These are phyloP conservation scores for Sisor rabdophorus DNA, from an alignment of 2,113 vertebrate species.

Conservation along the genomic window DNA sequence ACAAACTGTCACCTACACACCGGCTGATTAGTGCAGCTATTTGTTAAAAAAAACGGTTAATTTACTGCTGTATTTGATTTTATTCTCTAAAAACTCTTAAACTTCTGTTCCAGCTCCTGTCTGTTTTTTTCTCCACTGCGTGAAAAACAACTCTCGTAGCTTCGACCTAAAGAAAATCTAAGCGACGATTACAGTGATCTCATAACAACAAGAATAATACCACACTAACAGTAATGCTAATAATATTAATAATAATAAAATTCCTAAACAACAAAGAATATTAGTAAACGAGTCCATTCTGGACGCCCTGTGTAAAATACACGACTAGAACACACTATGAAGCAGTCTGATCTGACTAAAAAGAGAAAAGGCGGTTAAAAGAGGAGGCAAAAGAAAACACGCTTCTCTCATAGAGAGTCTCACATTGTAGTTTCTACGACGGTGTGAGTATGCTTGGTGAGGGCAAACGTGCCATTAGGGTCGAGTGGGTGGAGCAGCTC, in stretches of 20 bases:
- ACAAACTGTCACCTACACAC: constrained; percentile 47
- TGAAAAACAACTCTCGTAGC: constrained; percentile 32
- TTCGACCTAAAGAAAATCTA: constrained; percentile 24
- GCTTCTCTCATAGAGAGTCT: constrained; percentile 78
- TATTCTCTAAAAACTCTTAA: constrained; percentile 41
- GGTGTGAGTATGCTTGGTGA: constrained; percentile 89
- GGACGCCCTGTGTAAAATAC: constrained; percentile 53
- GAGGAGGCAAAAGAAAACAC: background rate
- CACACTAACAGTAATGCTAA: constrained; percentile 29
- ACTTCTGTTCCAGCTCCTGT: constrained; percentile 49
- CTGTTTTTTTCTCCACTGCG: constrained; percentile 18
- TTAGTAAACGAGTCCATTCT: background rate
- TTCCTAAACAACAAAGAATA: constrained; percentile 41
- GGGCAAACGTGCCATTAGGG: constrained; percentile 75
- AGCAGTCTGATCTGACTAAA: constrained; percentile 77
- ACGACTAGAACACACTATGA: constrained; percentile 76
- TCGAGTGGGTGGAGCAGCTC: constrained; percentile 71
- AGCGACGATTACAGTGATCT: constrained; percentile 38
- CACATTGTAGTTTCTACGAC: constrained; percentile 98
- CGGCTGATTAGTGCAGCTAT: constrained; percentile 46
- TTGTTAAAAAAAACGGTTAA: constrained; percentile 25
- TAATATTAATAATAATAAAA: constrained; percentile 40
- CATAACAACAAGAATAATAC: constrained; percentile 37
- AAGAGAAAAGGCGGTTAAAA: background rate
- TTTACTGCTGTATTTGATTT: constrained; percentile 48